Percentiles rank a stretch among this genome's conserved stretches.
Conservation (phyloP, 2,888 invertebrate species). For the Synergus japonicus region DNA sequence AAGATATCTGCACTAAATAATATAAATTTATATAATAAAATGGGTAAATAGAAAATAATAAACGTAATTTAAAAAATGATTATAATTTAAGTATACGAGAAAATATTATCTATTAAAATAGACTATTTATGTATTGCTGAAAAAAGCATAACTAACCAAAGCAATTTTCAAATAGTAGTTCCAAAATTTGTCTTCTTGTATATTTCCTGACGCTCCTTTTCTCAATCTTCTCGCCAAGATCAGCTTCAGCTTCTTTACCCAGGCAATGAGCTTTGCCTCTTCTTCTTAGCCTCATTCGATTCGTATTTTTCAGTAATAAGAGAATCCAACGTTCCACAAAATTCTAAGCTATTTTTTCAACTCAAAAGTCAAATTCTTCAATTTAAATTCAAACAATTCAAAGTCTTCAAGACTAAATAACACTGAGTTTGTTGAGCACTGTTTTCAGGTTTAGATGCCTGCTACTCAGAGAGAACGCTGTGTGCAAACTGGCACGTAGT, state of each 20-base stretch:
- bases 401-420: background rate
- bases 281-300: conserved; percentile 29
- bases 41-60: background rate
- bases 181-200: conserved; percentile 54
- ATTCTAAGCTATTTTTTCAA: background rate
- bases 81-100: background rate
- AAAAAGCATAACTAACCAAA: conserved; percentile 58
- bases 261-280: conserved; percentile 8
- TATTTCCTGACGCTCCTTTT: conserved; percentile 18
- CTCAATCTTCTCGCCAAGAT: background rate
- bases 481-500: conserved; percentile 17
- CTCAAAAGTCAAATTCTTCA: background rate
- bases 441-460: background rate
- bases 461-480: conserved; percentile 4
- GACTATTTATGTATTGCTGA: background rate
- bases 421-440: background rate
- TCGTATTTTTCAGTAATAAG: background rate
- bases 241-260: background rate
- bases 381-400: too few species aligned
- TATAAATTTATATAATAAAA: background rate
- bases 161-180: conserved; percentile 65
- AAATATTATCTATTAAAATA: background rate
- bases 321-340: background rate
- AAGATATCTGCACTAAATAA: background rate
- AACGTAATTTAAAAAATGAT: background rate